Percentiles rank a stretch among this genome's conserved stretches.
These are phyloP conservation scores for Micronycteris hirsuta DNA, from an alignment of 2,113 vertebrate species.

Conservation along the genomic window DNA sequence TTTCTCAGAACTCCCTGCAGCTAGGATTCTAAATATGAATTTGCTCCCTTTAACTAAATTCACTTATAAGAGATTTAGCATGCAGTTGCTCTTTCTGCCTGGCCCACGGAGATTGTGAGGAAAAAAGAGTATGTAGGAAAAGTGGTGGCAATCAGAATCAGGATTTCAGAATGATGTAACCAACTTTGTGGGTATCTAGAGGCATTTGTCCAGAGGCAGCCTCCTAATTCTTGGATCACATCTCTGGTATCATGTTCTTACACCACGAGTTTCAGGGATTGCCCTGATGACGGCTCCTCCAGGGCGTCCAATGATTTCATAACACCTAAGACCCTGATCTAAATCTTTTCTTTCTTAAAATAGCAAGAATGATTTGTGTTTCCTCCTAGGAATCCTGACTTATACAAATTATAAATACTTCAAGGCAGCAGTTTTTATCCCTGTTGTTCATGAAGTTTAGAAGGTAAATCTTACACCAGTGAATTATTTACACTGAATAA, in stretches of 20 bases:
- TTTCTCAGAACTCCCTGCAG: background rate
- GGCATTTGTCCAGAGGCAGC: background rate
- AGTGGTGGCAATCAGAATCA: background rate
- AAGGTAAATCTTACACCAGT: slow-evolving; percentile 56
- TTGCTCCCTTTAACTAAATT: background rate
- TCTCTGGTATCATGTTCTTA: background rate
- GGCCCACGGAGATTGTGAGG: background rate
- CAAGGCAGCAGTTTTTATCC: slow-evolving; percentile 6
- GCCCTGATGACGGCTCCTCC: slow-evolving; percentile 12
- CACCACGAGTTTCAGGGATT: background rate
- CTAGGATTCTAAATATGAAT: background rate
- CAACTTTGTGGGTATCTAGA: background rate
- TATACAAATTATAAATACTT: slow-evolving; percentile 47
- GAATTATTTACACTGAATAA: slow-evolving; percentile 59
- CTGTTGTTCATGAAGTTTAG: slow-evolving; percentile 34
- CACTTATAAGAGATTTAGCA: background rate
- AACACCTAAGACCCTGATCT: slow-evolving; percentile 5
- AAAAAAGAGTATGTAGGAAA: background rate
- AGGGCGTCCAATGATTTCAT: background rate
- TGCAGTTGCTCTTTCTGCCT: background rate
- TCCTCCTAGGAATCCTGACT: slow-evolving; percentile 45
- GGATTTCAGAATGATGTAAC: background rate
- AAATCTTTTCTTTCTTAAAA: slow-evolving; percentile 42
- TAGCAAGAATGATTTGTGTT: slow-evolving; percentile 62
- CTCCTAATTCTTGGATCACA: background rate